Evolutionary conservation across 1,140 invertebrate species (phyloP), one percentile per base, ranked within the genome.

Genomic region (Vanessa tameamea): DNA sequence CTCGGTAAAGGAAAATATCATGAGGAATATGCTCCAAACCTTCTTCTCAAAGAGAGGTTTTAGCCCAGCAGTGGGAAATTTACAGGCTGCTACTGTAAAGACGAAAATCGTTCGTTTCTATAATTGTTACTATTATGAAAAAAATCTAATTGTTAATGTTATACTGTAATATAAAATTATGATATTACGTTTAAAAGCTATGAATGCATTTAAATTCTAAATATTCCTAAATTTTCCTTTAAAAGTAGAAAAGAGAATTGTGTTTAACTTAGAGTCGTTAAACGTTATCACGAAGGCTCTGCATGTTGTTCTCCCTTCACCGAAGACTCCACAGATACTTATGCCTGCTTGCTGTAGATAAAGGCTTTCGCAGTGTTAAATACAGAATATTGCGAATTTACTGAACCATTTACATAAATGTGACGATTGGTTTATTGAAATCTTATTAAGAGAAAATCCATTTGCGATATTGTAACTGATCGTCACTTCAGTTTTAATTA

Each of bases 381-480:
- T 57, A 23, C 16, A 57, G 53, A 57, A 57, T 57, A 57, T 57
- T 57, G 53, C 53, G 53, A 57, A 57, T 57, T 57, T 23, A 57
- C 20, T 16, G 23, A 57, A 57, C 53, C 20, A 57, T 57, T 57
- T 57, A 57, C 53, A 57, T 57, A 57, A 57, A 23, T 23, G 12
- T 8, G 53, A 57, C 53, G 53, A 57, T 57, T 23, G 53, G 53
- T 57, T 57, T 11, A 20, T 57, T 20, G 53, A 57, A 57, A 57
- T 20, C 53, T 23, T 57, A 20, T 26, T 57, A 23, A 5, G 15
- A 1, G 15, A 14, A 14, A 57, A 57, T 23, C 11, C 16, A 57
- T 43, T 43, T 43, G 37, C 9, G 37, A 43, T 43, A 9, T 43
- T 43, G 37, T 43, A 43, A 43, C 37, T 43, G 37, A 43, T 43